A percentile compares a stretch with the other conserved stretches of the same genome.
These are phyloP conservation scores for Larimichthys crocea DNA, from an alignment of 2,113 vertebrate species.

Conservation along the genomic window DNA sequence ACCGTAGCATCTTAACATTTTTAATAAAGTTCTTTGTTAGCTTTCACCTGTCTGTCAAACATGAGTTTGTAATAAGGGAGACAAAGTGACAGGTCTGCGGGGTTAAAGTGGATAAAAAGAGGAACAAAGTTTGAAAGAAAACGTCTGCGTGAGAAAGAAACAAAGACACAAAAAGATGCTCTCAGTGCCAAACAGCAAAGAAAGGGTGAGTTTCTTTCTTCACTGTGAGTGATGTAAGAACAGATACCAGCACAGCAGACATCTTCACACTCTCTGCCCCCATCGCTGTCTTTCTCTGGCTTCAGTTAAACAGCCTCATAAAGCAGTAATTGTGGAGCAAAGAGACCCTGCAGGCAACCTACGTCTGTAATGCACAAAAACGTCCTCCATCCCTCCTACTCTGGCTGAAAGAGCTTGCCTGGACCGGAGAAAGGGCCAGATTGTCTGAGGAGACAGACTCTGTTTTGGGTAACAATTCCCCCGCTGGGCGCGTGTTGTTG, in stretches of 20 bases:
- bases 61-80: background rate
- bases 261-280: constrained; percentile 58
- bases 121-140: constrained; percentile 8
- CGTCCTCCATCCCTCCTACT: constrained; percentile 63
- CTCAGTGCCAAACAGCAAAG: constrained; percentile 22
- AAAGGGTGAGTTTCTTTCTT: constrained; percentile 12
- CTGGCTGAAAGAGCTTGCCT: constrained; percentile 43
- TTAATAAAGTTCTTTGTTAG: background rate
- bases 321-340: constrained; percentile 67
- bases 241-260: constrained; percentile 47
- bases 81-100: background rate
- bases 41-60: background rate
- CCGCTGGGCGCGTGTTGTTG: constrained; percentile 58
- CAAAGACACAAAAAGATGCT: constrained; percentile 29
- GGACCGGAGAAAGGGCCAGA: constrained; percentile 61
- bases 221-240: constrained; percentile 40
- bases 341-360: constrained; percentile 65
- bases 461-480: constrained; percentile 56
- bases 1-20: background rate
- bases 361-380: constrained; percentile 67
- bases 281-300: constrained; percentile 45
- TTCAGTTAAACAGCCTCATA: constrained; percentile 55
- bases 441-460: constrained; percentile 55
- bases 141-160: constrained; percentile 9
- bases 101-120: background rate